Base-by-base conservation (phyloP, 2,113 vertebrate species). In the Ascaphus truei region DNA sequence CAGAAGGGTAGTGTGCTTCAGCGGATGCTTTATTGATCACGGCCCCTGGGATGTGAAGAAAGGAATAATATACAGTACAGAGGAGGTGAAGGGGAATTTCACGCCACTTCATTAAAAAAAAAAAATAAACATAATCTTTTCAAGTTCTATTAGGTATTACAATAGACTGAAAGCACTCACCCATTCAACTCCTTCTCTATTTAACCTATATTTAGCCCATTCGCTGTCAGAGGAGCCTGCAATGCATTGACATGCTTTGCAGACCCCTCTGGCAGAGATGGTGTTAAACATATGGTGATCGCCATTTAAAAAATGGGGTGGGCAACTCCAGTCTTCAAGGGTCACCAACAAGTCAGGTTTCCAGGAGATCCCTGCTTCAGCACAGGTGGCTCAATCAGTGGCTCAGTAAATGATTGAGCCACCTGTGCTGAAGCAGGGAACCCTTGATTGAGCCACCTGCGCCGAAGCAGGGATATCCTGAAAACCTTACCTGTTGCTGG, bases 11-110 rank as follows among this genome's bases (percentile, higher is more conserved):
- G 30, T 27, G 41, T 34, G 30, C 63, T 43, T 48, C 12, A 55
- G 48, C 48, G 36, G 26, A 66, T 36, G 16, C 50, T 26, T 41
- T 66, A 66, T 66, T 55, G 63, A 66, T 66, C 50, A 52, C 15
- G 53, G 36, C 50, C 34, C 51, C 63, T 18, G 50, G 50, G 63
- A 66, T 55, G 33, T 52, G 50, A 66, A 66, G 53, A 66, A 66
- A 53, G 50, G 51, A 66, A 66, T 66, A 66, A 66, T 66, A 56
- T 30, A 66, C 41, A n/a, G n/a, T n/a, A n/a, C n/a, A n/a, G n/a
- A n/a, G n/a, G n/a, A 55, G 39, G 55, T 56, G 34, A 36, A 39
- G 63, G 53, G 41, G 43, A 66, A 66, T 66, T 66, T 66, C 63
- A 66, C 29, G 20, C 33, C 4, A 13, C 63, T 55, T 55, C 26